A percentile compares a stretch with the other conserved stretches of the same genome.
Evolutionary conservation across 2,888 invertebrate species (phyloP).

Genomic region (Nomada lathburiana): DNA sequence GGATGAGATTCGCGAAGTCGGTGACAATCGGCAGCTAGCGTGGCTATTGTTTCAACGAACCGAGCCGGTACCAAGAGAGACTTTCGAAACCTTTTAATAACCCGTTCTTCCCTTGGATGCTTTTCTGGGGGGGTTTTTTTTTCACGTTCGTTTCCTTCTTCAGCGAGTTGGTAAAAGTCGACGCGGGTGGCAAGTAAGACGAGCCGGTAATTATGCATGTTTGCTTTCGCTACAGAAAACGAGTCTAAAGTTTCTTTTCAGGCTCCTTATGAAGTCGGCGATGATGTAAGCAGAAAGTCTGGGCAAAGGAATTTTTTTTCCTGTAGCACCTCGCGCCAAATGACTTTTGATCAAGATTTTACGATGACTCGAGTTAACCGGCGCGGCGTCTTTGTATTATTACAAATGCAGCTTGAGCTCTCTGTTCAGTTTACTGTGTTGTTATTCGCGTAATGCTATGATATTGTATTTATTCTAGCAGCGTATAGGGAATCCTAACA

Average conservation of each 20-base stretch:
- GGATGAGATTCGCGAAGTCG: slow-evolving; percentile 48
- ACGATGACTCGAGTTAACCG: neutral
- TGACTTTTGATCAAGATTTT: neutral
- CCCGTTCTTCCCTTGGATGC: slow-evolving; percentile 36
- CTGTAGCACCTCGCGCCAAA: neutral
- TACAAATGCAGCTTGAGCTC: too few species aligned
- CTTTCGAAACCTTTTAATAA: slow-evolving; percentile 70
- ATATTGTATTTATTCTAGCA: too few species aligned
- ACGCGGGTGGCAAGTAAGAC: slow-evolving; percentile 32
- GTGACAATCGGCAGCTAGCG: slow-evolving; percentile 69
- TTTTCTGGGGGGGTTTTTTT: slow-evolving; percentile 23
- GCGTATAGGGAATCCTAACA: too few species aligned
- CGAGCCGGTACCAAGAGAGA: slow-evolving; percentile 41
- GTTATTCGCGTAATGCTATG: too few species aligned
- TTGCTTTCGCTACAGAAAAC: neutral
- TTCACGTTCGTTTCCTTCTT: slow-evolving; percentile 39
- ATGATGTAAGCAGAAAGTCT: neutral
- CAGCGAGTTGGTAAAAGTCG: slow-evolving; percentile 29
- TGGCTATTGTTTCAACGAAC: slow-evolving; percentile 64
- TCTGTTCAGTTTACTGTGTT: too few species aligned
- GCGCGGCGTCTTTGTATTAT: neutral
- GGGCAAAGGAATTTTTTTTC: neutral
- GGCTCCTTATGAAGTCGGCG: neutral
- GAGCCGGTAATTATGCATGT: slow-evolving; percentile 48
- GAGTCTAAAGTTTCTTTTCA: neutral